Evolutionary conservation across 2,888 invertebrate species (phyloP), one percentile per base, ranked within the genome.

Genomic region (Netelia fuscicornis): DNA sequence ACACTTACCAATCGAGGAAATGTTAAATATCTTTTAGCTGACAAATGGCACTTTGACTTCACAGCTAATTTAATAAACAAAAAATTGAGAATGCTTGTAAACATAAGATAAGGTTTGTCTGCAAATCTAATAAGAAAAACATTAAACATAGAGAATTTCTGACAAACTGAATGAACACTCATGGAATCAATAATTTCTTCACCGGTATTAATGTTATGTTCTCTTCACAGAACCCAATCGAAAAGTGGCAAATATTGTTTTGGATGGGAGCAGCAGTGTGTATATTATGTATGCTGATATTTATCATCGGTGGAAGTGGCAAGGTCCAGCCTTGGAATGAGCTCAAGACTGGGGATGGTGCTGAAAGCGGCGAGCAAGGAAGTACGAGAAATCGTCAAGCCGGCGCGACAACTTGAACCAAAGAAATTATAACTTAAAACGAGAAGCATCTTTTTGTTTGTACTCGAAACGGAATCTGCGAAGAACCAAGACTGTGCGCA

Each of bases 281-380:
- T 67, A 91, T 94, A 23, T 23, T 83, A 0, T 90, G 91, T 71
- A 94, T 94, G 89, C 5, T 93, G 5, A 68, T 94, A 65, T 94
- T 94, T 81, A 86, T 94, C 2, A 54, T 92, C 8, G 93, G 94
- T 60, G 94, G 94, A 65, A 92, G 92, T 37, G 94, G 92, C 44
- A 88, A 93, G 60, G 90, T 93, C 62, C 94, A 94, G 77, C 84
- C 87, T 3, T 94, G 94, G 94, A 94, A 94, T 67, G 91, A 92
- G 62, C 54, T 86, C 1, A 76, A 81, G 42, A 23, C 70, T 11
- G 23, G 13, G 0, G 81, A 60, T n/a, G 44, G 68, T 11, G 58
- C 23, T 8, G 52, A 62, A 20, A 52, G 48, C 13, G 67, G 44
- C 64, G 68, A 67, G 58, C 48, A 30, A 25, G 64, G 58, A 58